Evolutionary conservation across 2,113 vertebrate genomes (phyloP).

Genomic region (Thunnus thynnus): DNA sequence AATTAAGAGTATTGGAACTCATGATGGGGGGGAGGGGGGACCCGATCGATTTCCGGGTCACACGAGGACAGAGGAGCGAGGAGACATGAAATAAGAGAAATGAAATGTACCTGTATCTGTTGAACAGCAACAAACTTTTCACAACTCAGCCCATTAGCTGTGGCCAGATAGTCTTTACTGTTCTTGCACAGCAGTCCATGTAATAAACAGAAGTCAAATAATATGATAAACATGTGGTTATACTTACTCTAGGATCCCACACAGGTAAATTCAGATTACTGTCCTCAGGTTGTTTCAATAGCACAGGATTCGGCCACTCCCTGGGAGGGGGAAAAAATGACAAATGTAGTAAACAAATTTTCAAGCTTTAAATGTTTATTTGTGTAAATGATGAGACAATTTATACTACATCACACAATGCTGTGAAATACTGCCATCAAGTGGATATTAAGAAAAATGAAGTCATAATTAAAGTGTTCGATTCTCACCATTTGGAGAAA

Average conservation of each 20-base stretch:
- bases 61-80: conserved; percentile 50
- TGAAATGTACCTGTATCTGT: conserved; percentile 28
- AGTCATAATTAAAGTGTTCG: background rate
- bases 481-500: conserved; percentile 96
- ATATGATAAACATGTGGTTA: conserved; percentile 8
- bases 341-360: background rate
- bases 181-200: conserved; percentile 4
- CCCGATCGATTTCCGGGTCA: conserved; percentile 52
- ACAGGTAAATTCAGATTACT: conserved; percentile 96
- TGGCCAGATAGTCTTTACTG: background rate
- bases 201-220: background rate
- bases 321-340: conserved; percentile 69
- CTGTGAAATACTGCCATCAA: conserved; percentile 15
- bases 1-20: conserved; percentile 46
- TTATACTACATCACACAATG: background rate
- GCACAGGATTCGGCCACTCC: conserved; percentile 98
- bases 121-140: conserved; percentile 4
- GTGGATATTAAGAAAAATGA: background rate
- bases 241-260: conserved; percentile 96
- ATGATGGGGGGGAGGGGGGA: conserved; percentile 7
- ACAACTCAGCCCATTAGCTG: background rate
- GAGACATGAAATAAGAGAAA: conserved; percentile 47
- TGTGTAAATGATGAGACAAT: too few relatives aligned
- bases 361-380: background rate
- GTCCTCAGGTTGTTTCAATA: conserved; percentile 96